Base-by-base conservation (phyloP, 2,888 invertebrate species). In the Catocala nupta region DNA sequence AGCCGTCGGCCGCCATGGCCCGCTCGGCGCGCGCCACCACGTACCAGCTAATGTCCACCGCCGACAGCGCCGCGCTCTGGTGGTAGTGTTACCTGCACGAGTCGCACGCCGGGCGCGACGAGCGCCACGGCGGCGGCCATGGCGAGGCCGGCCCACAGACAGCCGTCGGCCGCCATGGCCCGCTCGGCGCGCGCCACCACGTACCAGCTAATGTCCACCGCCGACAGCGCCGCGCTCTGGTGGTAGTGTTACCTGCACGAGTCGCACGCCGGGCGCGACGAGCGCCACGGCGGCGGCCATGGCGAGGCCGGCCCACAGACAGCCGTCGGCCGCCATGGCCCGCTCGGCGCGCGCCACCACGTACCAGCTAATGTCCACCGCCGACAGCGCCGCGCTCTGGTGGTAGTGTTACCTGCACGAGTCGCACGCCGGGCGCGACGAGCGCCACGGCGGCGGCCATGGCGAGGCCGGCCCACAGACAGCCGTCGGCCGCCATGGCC, bases 41-140 rank as follows among this genome's bases (percentile, higher is more conserved):
- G 70, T 97, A 97, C 80, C 98, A 98, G 84, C 98, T 98, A 79
- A 99, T 99, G 90, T 99, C 99, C 64, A 99, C 95, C 4, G 98
- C 98, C 0, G 98, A 98, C 72, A 99, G 95, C 88, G 99, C 98
- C 0, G 98, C 98, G 86, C 36, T 36, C 5, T 36, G 36, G 8
- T 36, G 36, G 7, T 36, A 36, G 8, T 8, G 16, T 36, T 5
- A 36, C 94, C 90, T 94, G 93, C 13, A 93, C 66, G 1, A 94
- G 89, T 6, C 88, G 75, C 9, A 87, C 81, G 57, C 81, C 73
- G 3, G 94, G 93, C 43, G 90, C 71, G 49, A 90, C 79, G 13
- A 89, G 68, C 0, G 93, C 91, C 12, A 94, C 87, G 1, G 86
- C 76, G 42, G 90, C 86, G 42, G 93, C 90, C 90, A 94, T 90